phyloP scores from a whole-genome alignment of 2,797 vertebrate genomes.

The Myotis findleyi region DNA sequence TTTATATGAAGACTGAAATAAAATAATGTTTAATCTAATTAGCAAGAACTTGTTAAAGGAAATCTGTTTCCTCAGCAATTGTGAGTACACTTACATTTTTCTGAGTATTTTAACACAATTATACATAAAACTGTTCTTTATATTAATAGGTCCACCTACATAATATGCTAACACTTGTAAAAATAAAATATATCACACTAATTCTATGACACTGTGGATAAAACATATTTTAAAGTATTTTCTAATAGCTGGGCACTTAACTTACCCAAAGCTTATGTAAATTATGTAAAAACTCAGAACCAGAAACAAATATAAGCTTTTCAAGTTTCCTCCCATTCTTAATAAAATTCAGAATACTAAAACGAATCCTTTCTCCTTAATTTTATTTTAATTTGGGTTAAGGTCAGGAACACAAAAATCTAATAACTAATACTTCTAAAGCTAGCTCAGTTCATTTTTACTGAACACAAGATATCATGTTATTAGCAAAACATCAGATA shows the following conservation, averaged over 20 bases:
- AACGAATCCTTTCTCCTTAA: background rate
- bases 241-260: background rate
- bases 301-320: background rate
- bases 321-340: background rate
- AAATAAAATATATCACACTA: slow-evolving; percentile 7
- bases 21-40: background rate
- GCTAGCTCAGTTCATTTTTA: background rate
- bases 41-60: slow-evolving; percentile 25
- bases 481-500: background rate
- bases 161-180: background rate
- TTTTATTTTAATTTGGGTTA: background rate
- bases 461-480: background rate
- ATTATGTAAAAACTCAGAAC: background rate
- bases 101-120: slow-evolving; percentile 1
- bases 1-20: slow-evolving; percentile 2
- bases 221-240: slow-evolving; percentile 36
- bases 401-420: slow-evolving; percentile 10
- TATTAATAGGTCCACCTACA: background rate
- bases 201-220: background rate
- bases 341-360: background rate
- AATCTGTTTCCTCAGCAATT: background rate
- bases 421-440: background rate
- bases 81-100: background rate
- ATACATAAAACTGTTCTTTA: slow-evolving; percentile 26
- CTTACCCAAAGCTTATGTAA: background rate